Evolutionary conservation across 2,113 vertebrate species (phyloP), one percentile per base, ranked within the genome.

Genomic region (Thamnaconus septentrionalis): DNA sequence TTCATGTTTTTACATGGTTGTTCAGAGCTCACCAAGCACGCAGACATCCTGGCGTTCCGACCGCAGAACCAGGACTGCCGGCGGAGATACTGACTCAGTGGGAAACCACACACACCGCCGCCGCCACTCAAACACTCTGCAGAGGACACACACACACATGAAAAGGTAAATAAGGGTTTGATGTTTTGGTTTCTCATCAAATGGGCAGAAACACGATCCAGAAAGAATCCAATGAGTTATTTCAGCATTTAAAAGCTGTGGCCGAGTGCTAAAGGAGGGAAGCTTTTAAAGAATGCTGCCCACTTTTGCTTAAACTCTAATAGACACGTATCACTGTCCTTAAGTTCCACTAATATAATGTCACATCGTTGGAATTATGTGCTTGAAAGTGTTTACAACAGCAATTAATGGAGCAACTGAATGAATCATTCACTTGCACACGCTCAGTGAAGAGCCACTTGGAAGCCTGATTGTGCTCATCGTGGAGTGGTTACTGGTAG

Each of bases 41-140:
- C 97, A 64, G 97, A 96, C 96, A 99, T 98, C 88, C 96, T 94
- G 80, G 96, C 94, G 69, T 98, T 98, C 45, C 95, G 90, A 69
- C 97, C 96, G 67, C 96, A 98, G 78, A 90, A 93, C 90, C 94
- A 97, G 60, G 83, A 77, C 60, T 85, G 85, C 67, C 92, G 82
- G 74, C 91, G 94, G 76, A 99, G 92, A 88, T 93, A 94, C 61
- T 70, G 92, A 81, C 95, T 96, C 94, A 99, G 92, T 64, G 97
- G 97, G 90, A 99, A 99, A 12, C 97, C 96, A 88, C 91, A 94
- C 47, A 75, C 81, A 69, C 85, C 73, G 18, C 18, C 18, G 18
- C 18, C 18, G 18, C 18, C 18, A 9, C 40, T 41, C 5, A 59
- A 70, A 76, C 62, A 71, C 63, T 91, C 96, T 98, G 88, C 18